Evolutionary conservation across 2,888 invertebrate species (phyloP).

Genomic region (Melikaiella ostensackeni): DNA sequence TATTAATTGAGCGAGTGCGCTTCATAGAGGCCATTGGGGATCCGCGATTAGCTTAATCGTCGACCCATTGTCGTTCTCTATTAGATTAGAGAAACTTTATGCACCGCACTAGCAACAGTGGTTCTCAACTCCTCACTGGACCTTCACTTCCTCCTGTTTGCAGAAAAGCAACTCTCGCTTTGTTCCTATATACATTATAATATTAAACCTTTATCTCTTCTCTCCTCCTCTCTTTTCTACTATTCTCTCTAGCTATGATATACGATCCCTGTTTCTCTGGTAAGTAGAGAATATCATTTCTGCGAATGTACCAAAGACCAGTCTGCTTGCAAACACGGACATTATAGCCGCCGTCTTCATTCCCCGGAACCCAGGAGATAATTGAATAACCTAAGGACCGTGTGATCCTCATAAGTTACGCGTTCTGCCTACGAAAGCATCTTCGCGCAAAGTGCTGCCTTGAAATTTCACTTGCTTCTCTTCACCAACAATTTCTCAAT

Average conservation of each 20-base stretch:
- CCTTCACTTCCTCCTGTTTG: neutral
- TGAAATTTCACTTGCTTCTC: conserved; percentile 7
- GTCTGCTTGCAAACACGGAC: conserved; percentile 57
- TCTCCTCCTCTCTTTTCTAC: no score
- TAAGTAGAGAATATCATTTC: conserved; percentile 43
- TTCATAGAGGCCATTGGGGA: conserved; percentile 58
- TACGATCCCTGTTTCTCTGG: conserved; percentile 28
- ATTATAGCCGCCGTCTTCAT: conserved; percentile 52
- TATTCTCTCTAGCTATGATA: neutral
- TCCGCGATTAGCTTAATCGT: conserved; percentile 66
- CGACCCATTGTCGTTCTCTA: conserved; percentile 68
- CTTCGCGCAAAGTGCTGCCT: conserved; percentile 26
- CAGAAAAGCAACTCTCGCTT: conserved; percentile 12
- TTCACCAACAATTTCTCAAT: conserved; percentile 27
- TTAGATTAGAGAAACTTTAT: conserved; percentile 63
- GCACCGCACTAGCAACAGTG: conserved; percentile 55
- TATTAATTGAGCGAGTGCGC: conserved; percentile 58
- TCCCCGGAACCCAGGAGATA: conserved; percentile 51
- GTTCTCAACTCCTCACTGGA: conserved; percentile 52
- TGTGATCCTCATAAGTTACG: conserved; percentile 38
- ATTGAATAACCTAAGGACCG: conserved; percentile 52
- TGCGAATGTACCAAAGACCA: conserved; percentile 55
- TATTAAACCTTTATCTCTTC: conserved; percentile 2
- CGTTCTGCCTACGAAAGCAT: conserved; percentile 37
- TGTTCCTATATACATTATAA: conserved; percentile 18